Base-by-base conservation (phyloP, 2,797 vertebrate species). In the Molossus alvarezi region DNA sequence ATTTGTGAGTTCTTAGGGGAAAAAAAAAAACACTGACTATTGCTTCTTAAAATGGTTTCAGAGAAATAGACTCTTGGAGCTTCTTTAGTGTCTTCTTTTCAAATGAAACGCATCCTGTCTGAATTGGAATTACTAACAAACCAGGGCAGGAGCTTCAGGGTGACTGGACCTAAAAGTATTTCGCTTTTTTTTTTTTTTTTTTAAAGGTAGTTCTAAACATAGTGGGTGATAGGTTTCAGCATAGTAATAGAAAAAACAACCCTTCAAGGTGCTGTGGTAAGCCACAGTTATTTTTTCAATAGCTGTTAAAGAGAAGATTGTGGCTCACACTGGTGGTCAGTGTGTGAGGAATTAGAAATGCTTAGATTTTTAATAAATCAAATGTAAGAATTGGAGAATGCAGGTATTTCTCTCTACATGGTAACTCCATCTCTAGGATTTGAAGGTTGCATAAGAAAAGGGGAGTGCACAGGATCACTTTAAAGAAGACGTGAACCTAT, bases 51-150 rank as follows among this genome's bases (percentile, higher is more conserved):
- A 71, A 86, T 58, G 29, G 13, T 75, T 97, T 97, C 92, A 94
- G 88, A 97, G 86, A 96, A 84, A 88, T 92, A 81, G 82, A 69
- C 45, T 80, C 13, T 27, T 67, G 48, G 29, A 88, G 67, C 91
- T 60, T 18, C 65, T 95, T 96, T 25, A 29, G 21, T 45, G 27
- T 58, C 62, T 76, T 86, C 48, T 80, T 93, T 90, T 90, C 87
- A 85, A 67, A 81, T 62, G 53, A 94, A 90, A 14, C 62, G 60
- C 85, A 95, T 96, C 85, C 94, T 97, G 90, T 92, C 64, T 96
- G 58, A 89, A 83, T 25, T 18, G 55, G 73, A 92, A 77, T 84
- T 91, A 73, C 62, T 93, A 60, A 33, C n/a, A 81, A 90, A 92
- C 45, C 92, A 81, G 97, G 96, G 37, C 12, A 88, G 92, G 58